These are phyloP conservation scores for Cecropterus lyciades DNA, from an alignment of 1,140 invertebrate species.

Conservation along the genomic window DNA sequence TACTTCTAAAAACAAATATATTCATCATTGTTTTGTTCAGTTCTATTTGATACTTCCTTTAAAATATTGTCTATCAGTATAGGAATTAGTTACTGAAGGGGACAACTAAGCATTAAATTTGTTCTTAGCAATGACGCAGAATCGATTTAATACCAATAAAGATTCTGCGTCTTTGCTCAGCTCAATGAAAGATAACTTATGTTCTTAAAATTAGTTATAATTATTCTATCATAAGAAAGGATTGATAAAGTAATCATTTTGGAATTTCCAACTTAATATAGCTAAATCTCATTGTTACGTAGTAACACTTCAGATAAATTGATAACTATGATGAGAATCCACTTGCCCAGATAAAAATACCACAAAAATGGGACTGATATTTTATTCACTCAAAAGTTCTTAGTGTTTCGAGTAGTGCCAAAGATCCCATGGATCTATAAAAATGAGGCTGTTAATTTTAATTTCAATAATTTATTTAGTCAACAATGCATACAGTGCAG, in stretches of 20 bases:
- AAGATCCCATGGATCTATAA: constrained; percentile 37
- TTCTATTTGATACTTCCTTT: no score
- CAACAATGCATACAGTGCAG: constrained; percentile 47
- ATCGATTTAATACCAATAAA: no score
- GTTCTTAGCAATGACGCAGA: no score
- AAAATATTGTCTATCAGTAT: no score
- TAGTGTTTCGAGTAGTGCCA: constrained; percentile 38
- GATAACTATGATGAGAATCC: constrained; percentile 51
- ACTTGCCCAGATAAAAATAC: constrained; percentile 55
- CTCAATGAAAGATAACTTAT: no score
- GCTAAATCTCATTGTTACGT: constrained; percentile 30
- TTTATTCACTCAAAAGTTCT: constrained; percentile 39
- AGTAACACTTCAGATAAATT: constrained; percentile 43
- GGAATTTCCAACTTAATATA: constrained; percentile 27
- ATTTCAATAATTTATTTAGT: constrained; percentile 46
- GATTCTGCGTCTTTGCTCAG: no score
- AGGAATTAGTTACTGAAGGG: no score
- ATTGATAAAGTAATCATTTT: background rate
- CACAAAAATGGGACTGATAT: constrained; percentile 26
- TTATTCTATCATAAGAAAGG: background rate
- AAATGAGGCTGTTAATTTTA: constrained; percentile 55
- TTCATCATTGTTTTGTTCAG: no score
- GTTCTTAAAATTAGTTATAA: background rate
- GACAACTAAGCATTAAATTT: no score
- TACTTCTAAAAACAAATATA: background rate